These are phyloP conservation scores for Hypothenemus hampei DNA, from an alignment of 1,140 invertebrate species.

Conservation along the genomic window DNA sequence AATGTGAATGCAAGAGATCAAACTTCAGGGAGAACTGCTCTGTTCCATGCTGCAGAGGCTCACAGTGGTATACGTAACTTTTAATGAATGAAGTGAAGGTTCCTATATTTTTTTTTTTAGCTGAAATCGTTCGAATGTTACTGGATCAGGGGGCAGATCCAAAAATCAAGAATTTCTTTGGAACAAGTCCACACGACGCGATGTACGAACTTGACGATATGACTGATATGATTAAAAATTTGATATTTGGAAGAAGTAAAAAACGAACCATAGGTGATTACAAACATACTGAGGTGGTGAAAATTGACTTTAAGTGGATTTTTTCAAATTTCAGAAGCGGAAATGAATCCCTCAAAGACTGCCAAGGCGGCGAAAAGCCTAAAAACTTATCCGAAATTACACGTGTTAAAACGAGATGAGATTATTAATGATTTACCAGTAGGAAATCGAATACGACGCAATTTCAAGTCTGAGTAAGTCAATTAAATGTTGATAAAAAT, in stretches of 20 bases:
- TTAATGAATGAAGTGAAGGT: neutral
- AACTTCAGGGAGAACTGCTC: conserved; percentile 36
- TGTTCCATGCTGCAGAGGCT: conserved; percentile 39
- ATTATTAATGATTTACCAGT: neutral
- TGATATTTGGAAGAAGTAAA: conserved; percentile 32
- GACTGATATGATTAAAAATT: conserved; percentile 30
- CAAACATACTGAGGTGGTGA: neutral
- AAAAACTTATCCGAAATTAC: conserved; percentile 26
- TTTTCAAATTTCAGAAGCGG: conserved; percentile 16
- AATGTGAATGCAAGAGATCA: conserved; percentile 36
- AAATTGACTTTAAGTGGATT: neutral
- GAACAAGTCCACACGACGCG: conserved; percentile 39
- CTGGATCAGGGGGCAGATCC: conserved; percentile 32
- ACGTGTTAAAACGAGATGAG: conserved; percentile 11
- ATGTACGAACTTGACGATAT: conserved; percentile 41
- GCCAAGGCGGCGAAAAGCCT: conserved; percentile 19
- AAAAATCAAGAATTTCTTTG: conserved; percentile 40
- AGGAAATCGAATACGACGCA: neutral
- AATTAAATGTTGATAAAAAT: neutral
- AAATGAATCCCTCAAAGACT: conserved; percentile 13
- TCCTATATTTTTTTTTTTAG: conserved; percentile 27
- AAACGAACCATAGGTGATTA: conserved; percentile 20
- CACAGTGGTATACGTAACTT: conserved; percentile 30
- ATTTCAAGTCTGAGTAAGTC: conserved; percentile 9
- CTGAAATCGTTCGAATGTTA: conserved; percentile 32